Base-by-base conservation (phyloP, 2,797 vertebrate genomes). In the Psittacula derbiana region DNA sequence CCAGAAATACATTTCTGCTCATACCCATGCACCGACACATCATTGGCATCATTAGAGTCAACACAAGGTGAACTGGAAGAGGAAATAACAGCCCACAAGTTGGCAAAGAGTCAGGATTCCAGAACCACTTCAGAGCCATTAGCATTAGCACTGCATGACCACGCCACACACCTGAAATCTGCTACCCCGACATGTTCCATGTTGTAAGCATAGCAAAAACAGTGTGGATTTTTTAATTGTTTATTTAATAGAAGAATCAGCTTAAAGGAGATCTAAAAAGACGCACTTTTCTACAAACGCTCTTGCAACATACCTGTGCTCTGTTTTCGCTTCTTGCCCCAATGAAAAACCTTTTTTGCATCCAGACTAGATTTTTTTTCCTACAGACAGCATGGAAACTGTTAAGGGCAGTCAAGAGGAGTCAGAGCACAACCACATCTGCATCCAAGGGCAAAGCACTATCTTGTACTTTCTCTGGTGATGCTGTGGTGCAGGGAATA, bases 271-370 rank as follows among this genome's bases (percentile, higher is more conserved):
- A 36, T 85, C 3, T 67, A 27, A 80, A 66, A 80, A 20, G 19
- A 27, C 82, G 9, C 21, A 8, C 8, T 44, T 57, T 65, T 41
- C 28, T 47, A 4, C 6, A 16, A 62, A 23, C 28, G 17, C 17
- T 38, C 36, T 80, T 52, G 36, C 14, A 52, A 10, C 7, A 11
- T 12, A 38, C 3, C 9, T 4, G 0, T 72, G 53, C n/a, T 86
- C 16, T 65, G 11, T 21, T 79, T 53, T 46, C 28, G 27, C 50
- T 74, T 86, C 46, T 60, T 65, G 43, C 36, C 47, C n/a, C 16
- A 8, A 0, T 16, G 16, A 66, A 24, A 12, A 30, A 28, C 52
- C 12, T 70, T 11, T 57, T 50, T 28, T 52, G 28, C 1, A 1
- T 41, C 17, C 23, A 66, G 67, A 25, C 47, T 55, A 8, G 12